Percentiles rank a stretch among this genome's conserved stretches.
Conservation (phyloP, 1,140 invertebrate species). For the Varroa destructor region DNA sequence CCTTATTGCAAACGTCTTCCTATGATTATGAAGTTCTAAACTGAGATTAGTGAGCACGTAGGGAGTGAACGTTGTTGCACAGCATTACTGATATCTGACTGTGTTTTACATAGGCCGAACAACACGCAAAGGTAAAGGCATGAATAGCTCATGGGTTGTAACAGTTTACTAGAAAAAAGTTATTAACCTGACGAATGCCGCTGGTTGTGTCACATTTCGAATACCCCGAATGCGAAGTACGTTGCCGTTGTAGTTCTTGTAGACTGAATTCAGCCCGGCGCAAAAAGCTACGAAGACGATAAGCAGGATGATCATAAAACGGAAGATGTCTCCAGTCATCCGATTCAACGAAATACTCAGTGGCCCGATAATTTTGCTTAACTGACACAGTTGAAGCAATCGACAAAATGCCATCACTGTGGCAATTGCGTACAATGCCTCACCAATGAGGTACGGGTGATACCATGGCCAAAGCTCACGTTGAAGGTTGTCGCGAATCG, state of each 20-base stretch:
- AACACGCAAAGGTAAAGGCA: too few species aligned
- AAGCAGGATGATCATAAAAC: conserved; percentile 33
- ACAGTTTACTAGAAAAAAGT: neutral
- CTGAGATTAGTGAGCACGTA: too few species aligned
- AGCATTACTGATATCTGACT: too few species aligned
- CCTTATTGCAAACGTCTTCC: too few species aligned
- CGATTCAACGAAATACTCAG: conserved; percentile 37
- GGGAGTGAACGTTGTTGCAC: too few species aligned
- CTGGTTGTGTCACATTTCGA: conserved; percentile 28
- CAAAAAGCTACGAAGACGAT: conserved; percentile 34
- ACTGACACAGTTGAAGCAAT: conserved; percentile 47
- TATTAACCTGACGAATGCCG: conserved; percentile 30
- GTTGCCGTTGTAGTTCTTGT: conserved; percentile 34
- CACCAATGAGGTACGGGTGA: conserved; percentile 33
- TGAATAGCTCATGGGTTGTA: too few species aligned
- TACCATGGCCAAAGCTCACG: conserved; percentile 32
- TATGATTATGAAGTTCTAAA: too few species aligned
- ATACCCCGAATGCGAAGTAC: conserved; percentile 16
- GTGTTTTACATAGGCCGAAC: too few species aligned
- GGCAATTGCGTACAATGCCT: conserved; percentile 33
- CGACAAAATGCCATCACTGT: conserved; percentile 36
- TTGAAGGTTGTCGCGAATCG: conserved; percentile 13
- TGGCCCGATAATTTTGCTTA: conserved; percentile 49
- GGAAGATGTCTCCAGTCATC: conserved; percentile 33
- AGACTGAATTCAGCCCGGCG: conserved; percentile 34